Evolutionary conservation across 2,888 invertebrate genomes (phyloP).

Genomic region (Masnerella sp.): DNA sequence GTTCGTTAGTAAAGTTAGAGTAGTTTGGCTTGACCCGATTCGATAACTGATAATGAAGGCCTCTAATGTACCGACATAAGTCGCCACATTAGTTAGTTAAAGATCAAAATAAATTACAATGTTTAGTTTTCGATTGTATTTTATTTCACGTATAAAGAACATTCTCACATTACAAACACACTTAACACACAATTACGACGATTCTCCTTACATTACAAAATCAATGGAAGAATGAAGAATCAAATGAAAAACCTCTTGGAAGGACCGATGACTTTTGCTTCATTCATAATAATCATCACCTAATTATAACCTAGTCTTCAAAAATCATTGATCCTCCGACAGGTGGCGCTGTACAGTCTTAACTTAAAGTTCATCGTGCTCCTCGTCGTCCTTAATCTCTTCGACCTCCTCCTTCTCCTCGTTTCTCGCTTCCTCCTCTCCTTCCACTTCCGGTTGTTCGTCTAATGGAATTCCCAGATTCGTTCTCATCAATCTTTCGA

Average conservation of each 20-base stretch:
- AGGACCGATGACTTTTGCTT: background rate
- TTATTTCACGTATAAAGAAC: constrained; percentile 40
- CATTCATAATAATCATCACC: background rate
- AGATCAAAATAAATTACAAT: no score
- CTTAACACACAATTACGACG: constrained; percentile 56
- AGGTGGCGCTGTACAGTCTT: constrained; percentile 17
- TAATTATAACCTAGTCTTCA: no score
- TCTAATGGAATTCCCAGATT: constrained; percentile 87
- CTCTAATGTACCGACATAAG: no score
- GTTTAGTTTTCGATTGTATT: no score
- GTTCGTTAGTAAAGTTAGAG: no score
- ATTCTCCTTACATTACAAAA: constrained; percentile 50
- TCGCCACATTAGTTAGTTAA: no score
- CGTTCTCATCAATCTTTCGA: constrained; percentile 93
- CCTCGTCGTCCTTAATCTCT: constrained; percentile 70
- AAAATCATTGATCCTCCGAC: no score
- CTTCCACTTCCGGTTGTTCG: constrained; percentile 80
- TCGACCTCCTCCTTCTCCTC: constrained; percentile 76
- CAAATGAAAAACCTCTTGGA: constrained; percentile 25
- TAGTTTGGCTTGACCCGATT: no score
- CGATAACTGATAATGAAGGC: no score
- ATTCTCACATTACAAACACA: constrained; percentile 64
- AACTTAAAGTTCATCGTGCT: constrained; percentile 82
- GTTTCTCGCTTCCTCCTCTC: constrained; percentile 61
- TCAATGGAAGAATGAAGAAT: constrained; percentile 69